Evolutionary conservation across 1,140 invertebrate genomes (phyloP).

Genomic region (Psilanteris sp.): DNA sequence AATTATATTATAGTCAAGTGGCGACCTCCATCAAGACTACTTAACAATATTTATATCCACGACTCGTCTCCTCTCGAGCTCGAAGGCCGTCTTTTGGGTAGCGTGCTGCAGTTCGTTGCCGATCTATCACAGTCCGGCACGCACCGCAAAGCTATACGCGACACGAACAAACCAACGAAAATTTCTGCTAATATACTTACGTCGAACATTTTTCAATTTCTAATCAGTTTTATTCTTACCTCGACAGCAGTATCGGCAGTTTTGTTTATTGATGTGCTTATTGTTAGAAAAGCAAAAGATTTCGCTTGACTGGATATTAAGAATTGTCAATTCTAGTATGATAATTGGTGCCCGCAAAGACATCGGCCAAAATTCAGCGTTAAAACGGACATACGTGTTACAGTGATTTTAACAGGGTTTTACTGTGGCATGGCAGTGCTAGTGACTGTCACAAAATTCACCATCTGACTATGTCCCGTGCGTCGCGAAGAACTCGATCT

Average conservation of each 20-base stretch:
- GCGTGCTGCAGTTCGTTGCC: slow-evolving; percentile 50
- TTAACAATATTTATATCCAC: slow-evolving; percentile 74
- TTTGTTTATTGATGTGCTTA: no score
- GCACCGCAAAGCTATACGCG: slow-evolving; percentile 42
- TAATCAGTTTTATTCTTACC: no score
- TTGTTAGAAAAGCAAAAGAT: no score
- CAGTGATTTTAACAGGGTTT: slow-evolving; percentile 3
- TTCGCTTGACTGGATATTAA: no score
- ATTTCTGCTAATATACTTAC: no score
- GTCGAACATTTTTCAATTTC: no score
- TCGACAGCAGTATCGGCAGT: no score
- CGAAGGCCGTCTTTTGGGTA: slow-evolving; percentile 55
- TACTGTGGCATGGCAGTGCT: slow-evolving; percentile 15
- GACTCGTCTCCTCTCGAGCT: slow-evolving; percentile 58
- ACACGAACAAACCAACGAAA: background rate
- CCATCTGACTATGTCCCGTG: slow-evolving; percentile 29
- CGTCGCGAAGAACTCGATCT: slow-evolving; percentile 62
- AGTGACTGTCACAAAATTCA: background rate
- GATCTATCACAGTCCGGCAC: slow-evolving; percentile 46
- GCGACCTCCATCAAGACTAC: slow-evolving; percentile 64
- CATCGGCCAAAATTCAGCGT: background rate
- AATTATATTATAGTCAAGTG: slow-evolving; percentile 57
- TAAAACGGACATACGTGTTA: background rate
- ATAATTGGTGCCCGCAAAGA: background rate
- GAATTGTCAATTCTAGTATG: no score